Evolutionary conservation across 2,113 vertebrate species (phyloP).

Genomic region (Misgurnus anguillicaudatus): DNA sequence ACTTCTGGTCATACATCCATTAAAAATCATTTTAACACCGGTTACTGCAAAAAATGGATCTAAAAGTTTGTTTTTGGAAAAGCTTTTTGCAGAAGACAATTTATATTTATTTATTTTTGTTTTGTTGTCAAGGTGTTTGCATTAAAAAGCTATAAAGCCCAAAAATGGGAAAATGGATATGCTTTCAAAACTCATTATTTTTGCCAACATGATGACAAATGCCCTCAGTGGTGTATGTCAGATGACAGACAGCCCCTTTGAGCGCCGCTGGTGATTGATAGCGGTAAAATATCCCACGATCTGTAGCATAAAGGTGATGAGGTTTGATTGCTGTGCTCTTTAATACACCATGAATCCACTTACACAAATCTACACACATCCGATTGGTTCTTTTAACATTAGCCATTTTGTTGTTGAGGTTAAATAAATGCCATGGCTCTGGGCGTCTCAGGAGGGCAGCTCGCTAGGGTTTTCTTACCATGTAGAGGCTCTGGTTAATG

Average conservation of each 20-base stretch:
- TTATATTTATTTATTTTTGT: background rate
- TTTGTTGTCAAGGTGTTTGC: too few species aligned
- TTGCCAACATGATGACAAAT: conserved; percentile 13
- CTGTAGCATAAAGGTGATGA: conserved; percentile 3
- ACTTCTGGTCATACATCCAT: too few species aligned
- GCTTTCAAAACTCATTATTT: background rate
- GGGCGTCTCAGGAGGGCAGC: background rate
- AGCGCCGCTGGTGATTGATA: background rate
- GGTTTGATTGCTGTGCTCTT: conserved; percentile 24
- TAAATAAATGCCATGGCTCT: conserved; percentile 8
- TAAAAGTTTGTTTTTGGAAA: too few species aligned
- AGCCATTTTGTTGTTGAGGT: background rate
- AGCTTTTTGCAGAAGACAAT: background rate
- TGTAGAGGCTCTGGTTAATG: conserved; percentile 80
- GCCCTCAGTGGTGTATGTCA: background rate
- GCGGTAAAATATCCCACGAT: background rate
- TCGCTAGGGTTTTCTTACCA: conserved; percentile 73
- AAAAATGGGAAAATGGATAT: background rate
- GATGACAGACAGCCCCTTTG: background rate
- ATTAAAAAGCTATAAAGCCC: background rate
- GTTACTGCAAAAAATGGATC: too few species aligned
- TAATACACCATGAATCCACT: conserved; percentile 15
- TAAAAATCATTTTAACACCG: too few species aligned
- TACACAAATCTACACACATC: conserved; percentile 5
- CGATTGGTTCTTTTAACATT: conserved; percentile 1